These are phyloP conservation scores for Piprites chloris DNA, from an alignment of 2,113 vertebrate species.

Conservation along the genomic window DNA sequence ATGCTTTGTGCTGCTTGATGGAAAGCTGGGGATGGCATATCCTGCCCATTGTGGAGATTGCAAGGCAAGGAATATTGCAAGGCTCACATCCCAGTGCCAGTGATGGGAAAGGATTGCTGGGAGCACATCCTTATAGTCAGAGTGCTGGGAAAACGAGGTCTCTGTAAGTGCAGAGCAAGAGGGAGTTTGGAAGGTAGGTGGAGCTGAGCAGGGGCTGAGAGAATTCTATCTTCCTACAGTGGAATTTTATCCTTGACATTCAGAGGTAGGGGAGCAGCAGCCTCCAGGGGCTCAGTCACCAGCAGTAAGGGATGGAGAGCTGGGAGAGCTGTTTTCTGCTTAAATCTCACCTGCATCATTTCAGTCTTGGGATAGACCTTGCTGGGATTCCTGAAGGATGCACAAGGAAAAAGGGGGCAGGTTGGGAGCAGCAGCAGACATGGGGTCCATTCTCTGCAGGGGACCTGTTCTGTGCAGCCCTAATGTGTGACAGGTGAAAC, in stretches of 20 bases:
- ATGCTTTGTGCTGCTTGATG: not conserved
- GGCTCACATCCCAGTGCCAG: not conserved
- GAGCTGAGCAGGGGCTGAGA: not conserved
- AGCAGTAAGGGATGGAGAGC: not conserved
- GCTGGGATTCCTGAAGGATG: not conserved
- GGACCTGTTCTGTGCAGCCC: too few species aligned
- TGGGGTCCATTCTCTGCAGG: not conserved
- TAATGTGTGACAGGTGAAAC: not conserved
- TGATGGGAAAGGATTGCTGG: not conserved
- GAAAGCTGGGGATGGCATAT: not conserved
- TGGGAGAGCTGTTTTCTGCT: not conserved
- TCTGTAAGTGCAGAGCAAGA: not conserved
- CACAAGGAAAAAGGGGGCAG: not conserved
- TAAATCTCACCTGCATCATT: not conserved
- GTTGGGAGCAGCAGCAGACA: not conserved
- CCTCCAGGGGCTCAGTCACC: not conserved
- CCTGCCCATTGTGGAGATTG: not conserved
- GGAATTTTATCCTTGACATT: too few species aligned
- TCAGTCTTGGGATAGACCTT: not conserved
- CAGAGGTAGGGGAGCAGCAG: not conserved
- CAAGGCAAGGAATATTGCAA: not conserved
- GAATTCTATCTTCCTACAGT: not conserved
- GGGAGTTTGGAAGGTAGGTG: not conserved
- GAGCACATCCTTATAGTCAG: not conserved
- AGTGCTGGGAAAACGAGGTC: fast-evolving